These are phyloP conservation scores for Leptopilina drosophilae DNA, from an alignment of 2,888 invertebrate species.

Conservation along the genomic window DNA sequence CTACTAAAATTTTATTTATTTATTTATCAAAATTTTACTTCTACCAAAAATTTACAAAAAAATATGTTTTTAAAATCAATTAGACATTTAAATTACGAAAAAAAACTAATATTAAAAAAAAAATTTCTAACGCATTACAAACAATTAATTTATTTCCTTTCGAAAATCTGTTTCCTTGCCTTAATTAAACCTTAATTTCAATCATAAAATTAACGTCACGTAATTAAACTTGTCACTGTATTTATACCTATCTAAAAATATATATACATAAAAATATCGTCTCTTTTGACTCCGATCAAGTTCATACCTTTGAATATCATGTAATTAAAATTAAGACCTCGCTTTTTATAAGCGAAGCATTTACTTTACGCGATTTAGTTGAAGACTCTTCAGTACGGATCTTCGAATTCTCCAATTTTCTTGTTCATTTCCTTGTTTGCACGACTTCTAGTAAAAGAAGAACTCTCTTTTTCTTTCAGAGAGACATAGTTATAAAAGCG, in stretches of 20 bases:
- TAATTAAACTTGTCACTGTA: slow-evolving; percentile 17
- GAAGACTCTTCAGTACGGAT: slow-evolving; percentile 31
- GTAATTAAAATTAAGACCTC: slow-evolving; percentile 35
- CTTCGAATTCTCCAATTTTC: slow-evolving; percentile 32
- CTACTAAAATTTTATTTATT: no score
- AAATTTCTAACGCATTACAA: neutral
- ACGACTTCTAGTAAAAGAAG: slow-evolving; percentile 29
- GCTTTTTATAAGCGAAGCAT: slow-evolving; percentile 29
- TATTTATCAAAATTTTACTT: no score
- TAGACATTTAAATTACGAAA: neutral
- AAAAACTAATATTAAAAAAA: neutral
- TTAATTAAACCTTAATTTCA: slow-evolving; percentile 15
- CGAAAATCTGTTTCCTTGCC: neutral
- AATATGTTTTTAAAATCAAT: no score
- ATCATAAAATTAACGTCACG: slow-evolving; percentile 18
- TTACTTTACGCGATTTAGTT: slow-evolving; percentile 38
- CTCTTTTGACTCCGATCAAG: slow-evolving; percentile 32
- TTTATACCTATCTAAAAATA: no score
- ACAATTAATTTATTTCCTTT: slow-evolving; percentile 4
- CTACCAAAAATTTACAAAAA: no score
- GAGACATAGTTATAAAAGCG: slow-evolving; percentile 31
- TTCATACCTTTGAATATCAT: slow-evolving; percentile 39
- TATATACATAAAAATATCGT: no score
- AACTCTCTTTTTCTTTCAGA: neutral
- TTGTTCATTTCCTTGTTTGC: slow-evolving; percentile 40